These are phyloP conservation scores for Zosterops hypoxanthus DNA, from an alignment of 2,113 vertebrate genomes.

Conservation along the genomic window DNA sequence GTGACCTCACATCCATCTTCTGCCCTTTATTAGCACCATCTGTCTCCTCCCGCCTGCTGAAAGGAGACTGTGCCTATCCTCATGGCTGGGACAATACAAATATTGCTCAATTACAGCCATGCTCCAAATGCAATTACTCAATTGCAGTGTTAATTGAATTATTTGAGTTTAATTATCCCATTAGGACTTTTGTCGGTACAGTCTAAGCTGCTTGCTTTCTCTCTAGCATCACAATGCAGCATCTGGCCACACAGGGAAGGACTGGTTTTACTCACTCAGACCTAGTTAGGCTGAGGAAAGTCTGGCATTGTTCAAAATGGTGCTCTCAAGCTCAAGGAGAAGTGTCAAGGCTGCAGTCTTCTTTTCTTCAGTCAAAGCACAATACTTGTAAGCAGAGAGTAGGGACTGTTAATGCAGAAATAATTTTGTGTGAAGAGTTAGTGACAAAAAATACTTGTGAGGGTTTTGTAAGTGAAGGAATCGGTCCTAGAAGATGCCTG, in stretches of 20 bases:
- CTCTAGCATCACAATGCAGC: background rate
- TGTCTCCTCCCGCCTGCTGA: constrained; percentile 6
- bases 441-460: background rate
- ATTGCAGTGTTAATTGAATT: constrained; percentile 50
- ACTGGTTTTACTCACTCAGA: background rate
- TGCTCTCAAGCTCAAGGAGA: background rate
- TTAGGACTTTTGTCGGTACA: background rate
- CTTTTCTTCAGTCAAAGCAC: background rate
- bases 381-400: background rate
- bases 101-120: constrained; percentile 34
- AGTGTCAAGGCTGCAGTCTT: background rate
- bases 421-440: background rate
- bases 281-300: background rate
- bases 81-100: constrained; percentile 29
- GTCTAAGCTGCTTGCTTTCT: background rate
- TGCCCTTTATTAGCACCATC: constrained; percentile 19
- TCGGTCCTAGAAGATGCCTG: background rate
- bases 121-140: constrained; percentile 41
- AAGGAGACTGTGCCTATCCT: background rate
- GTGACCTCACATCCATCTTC: constrained; percentile 8
- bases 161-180: constrained; percentile 46
- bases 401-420: background rate
- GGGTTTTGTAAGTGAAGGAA: background rate
- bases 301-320: background rate
- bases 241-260: background rate